Evolutionary conservation across 2,797 vertebrate genomes (phyloP).

Genomic region (Myotis findleyi): DNA sequence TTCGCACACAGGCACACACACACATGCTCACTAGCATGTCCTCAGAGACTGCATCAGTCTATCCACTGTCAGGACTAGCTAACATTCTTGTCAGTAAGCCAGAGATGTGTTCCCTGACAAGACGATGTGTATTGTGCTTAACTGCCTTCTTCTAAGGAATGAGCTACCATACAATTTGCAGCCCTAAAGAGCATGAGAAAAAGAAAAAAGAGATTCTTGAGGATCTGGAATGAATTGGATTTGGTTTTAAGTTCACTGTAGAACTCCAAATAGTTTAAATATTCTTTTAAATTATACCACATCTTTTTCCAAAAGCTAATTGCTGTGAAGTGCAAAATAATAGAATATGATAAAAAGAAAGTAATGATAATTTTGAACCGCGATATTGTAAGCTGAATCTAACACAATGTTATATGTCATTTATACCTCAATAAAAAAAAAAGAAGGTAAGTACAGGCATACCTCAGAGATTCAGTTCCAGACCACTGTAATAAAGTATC

Average conservation of each 20-base stretch:
- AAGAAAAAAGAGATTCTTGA: background rate
- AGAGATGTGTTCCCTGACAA: background rate
- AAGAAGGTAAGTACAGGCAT: background rate
- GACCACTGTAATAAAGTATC: background rate
- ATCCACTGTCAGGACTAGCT: background rate
- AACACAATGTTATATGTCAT: background rate
- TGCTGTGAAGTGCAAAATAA: background rate
- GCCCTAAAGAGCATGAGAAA: background rate
- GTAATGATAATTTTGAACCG: background rate
- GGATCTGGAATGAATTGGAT: background rate
- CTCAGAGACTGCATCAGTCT: background rate
- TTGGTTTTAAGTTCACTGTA: constrained; percentile 25
- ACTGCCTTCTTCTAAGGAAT: background rate
- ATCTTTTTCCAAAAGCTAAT: constrained; percentile 11
- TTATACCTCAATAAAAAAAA: background rate
- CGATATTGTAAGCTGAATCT: background rate
- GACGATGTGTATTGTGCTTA: background rate
- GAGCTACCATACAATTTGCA: background rate
- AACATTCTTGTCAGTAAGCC: background rate
- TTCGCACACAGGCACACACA: background rate
- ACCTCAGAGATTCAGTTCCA: background rate
- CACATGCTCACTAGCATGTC: background rate
- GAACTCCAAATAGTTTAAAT: background rate
- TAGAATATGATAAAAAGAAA: background rate
- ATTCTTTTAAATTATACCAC: background rate